phyloP scores from a whole-genome alignment of 2,888 invertebrate species.

The Adineta ricciae region DNA sequence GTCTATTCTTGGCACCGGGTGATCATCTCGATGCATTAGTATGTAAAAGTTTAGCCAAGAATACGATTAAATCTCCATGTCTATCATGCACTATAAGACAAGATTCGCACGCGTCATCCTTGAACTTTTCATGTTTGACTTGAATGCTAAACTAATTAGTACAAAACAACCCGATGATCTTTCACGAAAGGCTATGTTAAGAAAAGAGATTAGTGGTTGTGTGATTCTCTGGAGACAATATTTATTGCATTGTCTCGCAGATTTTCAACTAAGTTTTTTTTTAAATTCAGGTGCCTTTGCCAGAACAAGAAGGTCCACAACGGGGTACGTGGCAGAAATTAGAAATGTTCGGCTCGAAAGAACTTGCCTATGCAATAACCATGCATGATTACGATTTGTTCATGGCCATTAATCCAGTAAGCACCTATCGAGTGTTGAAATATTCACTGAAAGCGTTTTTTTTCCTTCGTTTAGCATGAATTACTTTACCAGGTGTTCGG shows the following conservation, averaged over 20 bases:
- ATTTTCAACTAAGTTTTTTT: too few species aligned
- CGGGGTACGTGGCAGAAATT: conserved; percentile 61
- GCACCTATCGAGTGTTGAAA: background rate
- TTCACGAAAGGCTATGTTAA: too few species aligned
- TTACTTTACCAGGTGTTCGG: conserved; percentile 68
- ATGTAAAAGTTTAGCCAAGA: background rate
- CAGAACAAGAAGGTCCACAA: conserved; percentile 65
- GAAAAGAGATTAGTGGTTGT: too few species aligned
- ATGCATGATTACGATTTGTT: conserved; percentile 71
- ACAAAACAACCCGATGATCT: too few species aligned
- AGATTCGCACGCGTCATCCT: too few species aligned
- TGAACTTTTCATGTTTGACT: too few species aligned
- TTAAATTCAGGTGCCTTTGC: conserved; percentile 57
- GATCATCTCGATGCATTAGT: conserved; percentile 69
- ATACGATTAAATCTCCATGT: too few species aligned
- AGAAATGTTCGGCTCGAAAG: conserved; percentile 66
- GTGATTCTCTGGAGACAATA: too few species aligned
- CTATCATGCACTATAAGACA: too few species aligned
- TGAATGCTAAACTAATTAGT: too few species aligned
- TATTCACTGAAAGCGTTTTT: too few species aligned
- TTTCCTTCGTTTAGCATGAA: conserved; percentile 55
- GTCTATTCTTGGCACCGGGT: conserved; percentile 66
- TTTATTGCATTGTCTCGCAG: too few species aligned
- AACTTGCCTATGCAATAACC: conserved; percentile 69
- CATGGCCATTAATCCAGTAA: conserved; percentile 64